phyloP scores from a whole-genome alignment of 2,797 vertebrate species.

The Pseudomugil tenellus region DNA sequence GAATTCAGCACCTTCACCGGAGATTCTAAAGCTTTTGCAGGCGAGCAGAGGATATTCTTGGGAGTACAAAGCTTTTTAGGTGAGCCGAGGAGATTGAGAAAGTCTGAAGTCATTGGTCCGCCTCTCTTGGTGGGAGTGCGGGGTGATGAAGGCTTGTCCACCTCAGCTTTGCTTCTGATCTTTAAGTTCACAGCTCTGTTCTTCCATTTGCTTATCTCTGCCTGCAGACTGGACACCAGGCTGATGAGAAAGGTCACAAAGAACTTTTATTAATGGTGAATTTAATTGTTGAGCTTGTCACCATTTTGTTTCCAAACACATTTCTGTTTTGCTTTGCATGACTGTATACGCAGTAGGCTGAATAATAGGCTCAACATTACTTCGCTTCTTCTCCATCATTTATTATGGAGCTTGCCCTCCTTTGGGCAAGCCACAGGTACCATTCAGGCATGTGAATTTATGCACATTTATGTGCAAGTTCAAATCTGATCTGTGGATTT shows the following conservation, averaged over 20 bases:
- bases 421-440: too few species aligned
- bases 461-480: too few species aligned
- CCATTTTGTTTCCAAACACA: too few species aligned
- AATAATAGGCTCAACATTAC: too few species aligned
- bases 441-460: too few species aligned
- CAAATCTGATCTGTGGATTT: too few species aligned
- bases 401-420: too few species aligned
- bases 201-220: conserved; percentile 80
- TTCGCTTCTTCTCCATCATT: too few species aligned
- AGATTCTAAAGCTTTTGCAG: conserved; percentile 25
- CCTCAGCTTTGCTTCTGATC: conserved; percentile 48
- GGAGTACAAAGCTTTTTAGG: conserved; percentile 49
- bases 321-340: too few species aligned
- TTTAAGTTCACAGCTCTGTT: conserved; percentile 72
- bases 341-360: too few species aligned
- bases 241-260: conserved; percentile 52
- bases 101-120: conserved; percentile 6
- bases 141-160: conserved; percentile 48
- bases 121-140: conserved; percentile 67
- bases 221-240: conserved; percentile 71
- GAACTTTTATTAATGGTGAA: too few species aligned
- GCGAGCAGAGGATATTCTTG: conserved; percentile 35
- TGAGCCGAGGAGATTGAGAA: conserved; percentile 17
- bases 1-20: conserved; percentile 37
- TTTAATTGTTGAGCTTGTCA: too few species aligned